Base-by-base conservation (phyloP, 2,888 invertebrate species). In the Tetheella fluctuosa region DNA sequence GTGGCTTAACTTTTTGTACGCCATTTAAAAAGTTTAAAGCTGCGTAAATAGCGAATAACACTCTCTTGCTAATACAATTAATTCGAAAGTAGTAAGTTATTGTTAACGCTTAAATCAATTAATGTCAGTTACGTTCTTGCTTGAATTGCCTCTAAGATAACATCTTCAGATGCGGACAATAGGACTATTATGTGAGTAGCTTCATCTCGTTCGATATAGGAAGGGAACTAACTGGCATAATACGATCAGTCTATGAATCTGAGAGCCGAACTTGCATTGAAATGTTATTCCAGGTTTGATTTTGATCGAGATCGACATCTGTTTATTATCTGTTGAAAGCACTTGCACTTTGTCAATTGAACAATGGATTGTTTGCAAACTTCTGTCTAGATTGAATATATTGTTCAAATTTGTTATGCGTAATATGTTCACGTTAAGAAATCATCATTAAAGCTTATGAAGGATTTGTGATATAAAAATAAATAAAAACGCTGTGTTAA, bases 131-230 rank as follows among this genome's bases (percentile, higher is more conserved):
- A 71, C 61, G 71, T 71, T 77, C 72, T 67, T 76, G 77, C 68
- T 71, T 71, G 75, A 80, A 81, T 85, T 80, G 81, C 73, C 78
- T 79, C 71, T 71, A 71, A 80, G 84, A 87, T 86, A 86, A 80
- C 82, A 84, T 86, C 84, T 85, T 82, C 79, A 76, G 66, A 69
- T 64, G 64, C 76, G 77, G 80, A 89, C 89, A 90, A 89, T 88
- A 69, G 85, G 71, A 77, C 83, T 80, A 84, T 88, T 87, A 88
- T 85, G 78, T 79, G 84, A 84, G 79, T 80, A 79, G 80, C 79
- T 81, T 79, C 84, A 79, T 85, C 81, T 83, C 73, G 74, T 65
- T 76, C 73, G 73, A 75, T 80, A 68, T 63, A 72, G 70, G 78
- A 77, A 77, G 74, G 70, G 74, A 77, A 71, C 72, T 77, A 76